Evolutionary conservation across 1,140 invertebrate genomes (phyloP).

Genomic region (Maniola jurtina): DNA sequence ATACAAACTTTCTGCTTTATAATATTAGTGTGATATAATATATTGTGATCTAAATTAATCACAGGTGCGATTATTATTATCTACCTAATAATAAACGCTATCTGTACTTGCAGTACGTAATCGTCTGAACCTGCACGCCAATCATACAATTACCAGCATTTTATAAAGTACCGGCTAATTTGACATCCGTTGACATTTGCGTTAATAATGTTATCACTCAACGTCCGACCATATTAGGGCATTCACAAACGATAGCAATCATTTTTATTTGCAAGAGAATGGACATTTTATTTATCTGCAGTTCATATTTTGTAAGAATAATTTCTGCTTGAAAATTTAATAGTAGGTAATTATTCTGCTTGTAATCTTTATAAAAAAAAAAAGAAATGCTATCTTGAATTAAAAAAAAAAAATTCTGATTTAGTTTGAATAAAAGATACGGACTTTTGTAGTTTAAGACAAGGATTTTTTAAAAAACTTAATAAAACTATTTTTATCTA

Average conservation of each 20-base stretch:
- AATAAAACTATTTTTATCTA: too few relatives aligned
- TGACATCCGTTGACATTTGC: conserved; percentile 28
- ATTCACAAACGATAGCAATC: background rate
- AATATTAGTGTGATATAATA: too few relatives aligned
- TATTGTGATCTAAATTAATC: too few relatives aligned
- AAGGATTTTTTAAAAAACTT: too few relatives aligned
- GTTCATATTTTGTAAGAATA: background rate
- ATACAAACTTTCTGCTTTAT: too few relatives aligned
- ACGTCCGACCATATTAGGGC: conserved; percentile 5
- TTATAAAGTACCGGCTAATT: conserved; percentile 27
- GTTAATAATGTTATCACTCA: conserved; percentile 18
- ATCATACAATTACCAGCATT: conserved; percentile 31
- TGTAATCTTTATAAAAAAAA: background rate
- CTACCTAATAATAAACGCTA: too few relatives aligned
- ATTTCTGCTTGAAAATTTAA: background rate
- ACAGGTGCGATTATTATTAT: too few relatives aligned
- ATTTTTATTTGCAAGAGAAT: background rate
- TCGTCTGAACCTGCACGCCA: conserved; percentile 8
- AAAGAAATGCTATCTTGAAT: background rate
- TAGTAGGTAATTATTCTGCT: too few relatives aligned
- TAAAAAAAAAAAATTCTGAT: too few relatives aligned
- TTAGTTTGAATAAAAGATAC: too few relatives aligned
- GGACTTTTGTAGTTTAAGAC: too few relatives aligned
- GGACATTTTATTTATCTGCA: background rate
- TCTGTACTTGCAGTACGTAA: background rate